Evolutionary conservation across 2,113 vertebrate genomes (phyloP), one percentile per base, ranked within the genome.

Genomic region (Equus przewalskii): DNA sequence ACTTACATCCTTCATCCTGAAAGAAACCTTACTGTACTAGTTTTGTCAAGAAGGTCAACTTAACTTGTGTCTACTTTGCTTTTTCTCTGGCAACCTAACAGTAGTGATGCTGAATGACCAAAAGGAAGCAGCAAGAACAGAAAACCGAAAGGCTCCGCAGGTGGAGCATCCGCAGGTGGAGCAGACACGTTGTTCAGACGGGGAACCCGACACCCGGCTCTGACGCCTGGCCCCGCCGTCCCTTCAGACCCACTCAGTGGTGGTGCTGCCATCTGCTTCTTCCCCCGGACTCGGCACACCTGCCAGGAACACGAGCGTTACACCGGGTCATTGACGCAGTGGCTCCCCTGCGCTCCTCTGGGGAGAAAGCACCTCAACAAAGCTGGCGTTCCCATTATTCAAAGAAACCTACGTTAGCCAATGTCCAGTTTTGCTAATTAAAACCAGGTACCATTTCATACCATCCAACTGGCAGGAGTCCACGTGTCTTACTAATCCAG

Each of bases 361-460:
- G 7, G 3, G 44, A 21, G 54, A 76, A 24, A 65, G 18, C 19
- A 72, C 49, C 65, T 75, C 30, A 80, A 72, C 7, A 44, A 76
- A 15, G 51, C 46, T 58, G 19, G 41, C 58, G 14, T 80, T 89
- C 60, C 75, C 26, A 4, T 80, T n/a, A 76, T 28, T 85, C 22
- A 7, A 84, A 62, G 69, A 36, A 67, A 14, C 0, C 24, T 56
- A 65, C 51, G 58, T 69, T 89, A 58, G 33, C 22, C 83, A 82
- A 76, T n/a, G 78, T 70, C 82, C 5, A 7, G 51, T 87, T 96
- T 90, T 97, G 22, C 78, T 62, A 46, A 70, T 90, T 94, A 92
- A 96, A 94, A 86, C n/a, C 56, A 65, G 69, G 54, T 82, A 21
- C 26, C 62, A 46, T 56, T 81, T 94, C 46, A 79, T 41, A 56